Conservation (phyloP, 2,113 vertebrate genomes). For the Nibea albiflora region DNA sequence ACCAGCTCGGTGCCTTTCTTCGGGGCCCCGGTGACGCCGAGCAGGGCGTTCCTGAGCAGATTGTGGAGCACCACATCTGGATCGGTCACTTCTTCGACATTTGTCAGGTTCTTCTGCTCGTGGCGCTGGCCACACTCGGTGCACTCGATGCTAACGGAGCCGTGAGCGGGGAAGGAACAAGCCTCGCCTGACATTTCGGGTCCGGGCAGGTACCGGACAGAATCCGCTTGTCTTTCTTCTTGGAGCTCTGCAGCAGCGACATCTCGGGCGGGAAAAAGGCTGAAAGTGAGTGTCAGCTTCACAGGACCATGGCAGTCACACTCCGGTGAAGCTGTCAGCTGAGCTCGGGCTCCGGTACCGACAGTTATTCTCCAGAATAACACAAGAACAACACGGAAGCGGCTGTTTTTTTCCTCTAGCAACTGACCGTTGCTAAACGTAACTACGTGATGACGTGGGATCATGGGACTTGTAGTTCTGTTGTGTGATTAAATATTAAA, state of each 20-base stretch:
- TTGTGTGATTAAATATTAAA: fast-evolving
- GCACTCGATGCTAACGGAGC: constrained; percentile 94
- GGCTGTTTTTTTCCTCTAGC: constrained; percentile 74
- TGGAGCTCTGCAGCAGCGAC: constrained; percentile 87
- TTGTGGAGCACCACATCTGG: constrained; percentile 99
- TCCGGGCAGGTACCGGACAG: constrained; percentile 96
- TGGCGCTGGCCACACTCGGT: constrained; percentile 97
- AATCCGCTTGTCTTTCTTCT: constrained; percentile 94
- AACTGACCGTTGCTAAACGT: constrained; percentile 70
- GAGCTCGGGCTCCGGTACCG: constrained; percentile 50
- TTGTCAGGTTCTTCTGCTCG: constrained; percentile 92
- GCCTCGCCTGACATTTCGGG: constrained; percentile 94
- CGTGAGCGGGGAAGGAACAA: constrained; percentile 96
- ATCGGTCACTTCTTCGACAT: constrained; percentile 96
- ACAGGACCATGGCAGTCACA: constrained; percentile 73
- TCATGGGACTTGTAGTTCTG: constrained; percentile 76
- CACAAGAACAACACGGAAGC: constrained; percentile 88
- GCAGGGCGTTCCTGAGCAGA: constrained; percentile 95
- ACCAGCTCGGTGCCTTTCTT: constrained; percentile 93
- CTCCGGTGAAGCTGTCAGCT: constrained; percentile 48
- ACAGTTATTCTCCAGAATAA: constrained; percentile 70
- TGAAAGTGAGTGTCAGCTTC: constrained; percentile 42
- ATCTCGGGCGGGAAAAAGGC: constrained; percentile 63
- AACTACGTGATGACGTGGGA: constrained; percentile 30
- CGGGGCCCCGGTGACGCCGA: constrained; percentile 93